phyloP scores from a whole-genome alignment of 2,888 invertebrate species.

The Meandrusa payeni region DNA sequence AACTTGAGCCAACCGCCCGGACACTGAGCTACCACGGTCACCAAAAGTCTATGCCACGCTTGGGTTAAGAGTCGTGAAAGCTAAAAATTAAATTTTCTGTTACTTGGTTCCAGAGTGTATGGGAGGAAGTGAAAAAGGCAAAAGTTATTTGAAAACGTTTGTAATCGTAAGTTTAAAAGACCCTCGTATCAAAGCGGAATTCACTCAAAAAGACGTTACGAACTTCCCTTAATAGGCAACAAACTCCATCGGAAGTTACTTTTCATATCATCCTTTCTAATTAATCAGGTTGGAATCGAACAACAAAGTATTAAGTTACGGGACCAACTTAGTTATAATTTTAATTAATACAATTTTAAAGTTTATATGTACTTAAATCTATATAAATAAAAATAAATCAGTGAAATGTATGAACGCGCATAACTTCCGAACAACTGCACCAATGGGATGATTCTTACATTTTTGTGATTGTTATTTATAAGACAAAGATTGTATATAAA shows the following conservation, averaged over 20 bases:
- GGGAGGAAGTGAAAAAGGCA: not conserved
- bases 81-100: no score
- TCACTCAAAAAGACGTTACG: slow-evolving; percentile 64
- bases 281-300: slow-evolving; percentile 69
- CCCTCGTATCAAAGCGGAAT: slow-evolving; percentile 65
- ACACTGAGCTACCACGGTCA: no score
- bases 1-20: no score
- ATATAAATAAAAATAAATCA: no score
- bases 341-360: slow-evolving; percentile 47
- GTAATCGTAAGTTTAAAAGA: slow-evolving; percentile 50
- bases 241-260: slow-evolving; percentile 52
- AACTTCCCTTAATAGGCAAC: slow-evolving; percentile 72
- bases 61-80: no score
- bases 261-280: slow-evolving; percentile 70
- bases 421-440: no score
- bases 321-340: slow-evolving; percentile 45
- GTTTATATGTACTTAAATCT: not conserved
- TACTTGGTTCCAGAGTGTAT: not conserved
- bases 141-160: slow-evolving; percentile 30
- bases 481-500: no score
- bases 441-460: no score
- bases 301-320: slow-evolving; percentile 69
- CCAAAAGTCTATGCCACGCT: no score
- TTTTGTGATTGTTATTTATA: no score
- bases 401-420: no score